Conservation (phyloP, 2,888 invertebrate species). For the Amphimallon solstitiale region DNA sequence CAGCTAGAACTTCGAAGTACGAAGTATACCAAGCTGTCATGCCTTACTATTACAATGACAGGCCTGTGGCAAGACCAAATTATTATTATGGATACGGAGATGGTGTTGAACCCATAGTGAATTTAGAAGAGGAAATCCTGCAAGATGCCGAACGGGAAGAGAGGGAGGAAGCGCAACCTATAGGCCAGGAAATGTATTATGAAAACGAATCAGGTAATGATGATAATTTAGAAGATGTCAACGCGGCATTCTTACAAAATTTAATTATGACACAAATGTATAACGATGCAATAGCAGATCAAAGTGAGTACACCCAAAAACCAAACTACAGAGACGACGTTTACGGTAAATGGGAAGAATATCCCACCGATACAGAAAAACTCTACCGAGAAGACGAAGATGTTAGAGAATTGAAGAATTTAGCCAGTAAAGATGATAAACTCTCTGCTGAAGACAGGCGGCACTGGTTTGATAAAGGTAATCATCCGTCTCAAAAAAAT, state of each 20-base stretch:
- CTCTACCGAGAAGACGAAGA: slow-evolving; percentile 70
- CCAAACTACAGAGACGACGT: slow-evolving; percentile 52
- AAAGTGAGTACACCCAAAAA: slow-evolving; percentile 35
- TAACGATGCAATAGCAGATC: slow-evolving; percentile 64
- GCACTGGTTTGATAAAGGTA: slow-evolving; percentile 49
- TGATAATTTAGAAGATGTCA: slow-evolving; percentile 62
- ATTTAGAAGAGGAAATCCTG: slow-evolving; percentile 69
- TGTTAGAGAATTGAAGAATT: slow-evolving; percentile 72
- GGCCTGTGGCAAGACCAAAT: slow-evolving; percentile 54
- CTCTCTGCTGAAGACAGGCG: slow-evolving; percentile 47
- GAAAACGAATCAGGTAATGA: slow-evolving; percentile 64
- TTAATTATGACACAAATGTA: slow-evolving; percentile 74
- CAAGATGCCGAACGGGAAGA: slow-evolving; percentile 71
- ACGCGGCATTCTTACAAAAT: slow-evolving; percentile 74
- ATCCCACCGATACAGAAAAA: slow-evolving; percentile 38
- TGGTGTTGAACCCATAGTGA: slow-evolving; percentile 64
- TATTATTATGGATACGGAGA: slow-evolving; percentile 62
- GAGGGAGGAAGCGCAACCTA: slow-evolving; percentile 68
- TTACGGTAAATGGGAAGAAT: slow-evolving; percentile 52
- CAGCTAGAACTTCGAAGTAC: slow-evolving; percentile 65
- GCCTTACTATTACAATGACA: slow-evolving; percentile 64
- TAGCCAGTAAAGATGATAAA: slow-evolving; percentile 45
- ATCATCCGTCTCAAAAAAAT: slow-evolving; percentile 63
- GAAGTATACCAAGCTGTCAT: slow-evolving; percentile 62
- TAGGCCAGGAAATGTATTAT: slow-evolving; percentile 75